These are phyloP conservation scores for Esox masquinongy DNA, from an alignment of 2,797 vertebrate species.

Conservation along the genomic window DNA sequence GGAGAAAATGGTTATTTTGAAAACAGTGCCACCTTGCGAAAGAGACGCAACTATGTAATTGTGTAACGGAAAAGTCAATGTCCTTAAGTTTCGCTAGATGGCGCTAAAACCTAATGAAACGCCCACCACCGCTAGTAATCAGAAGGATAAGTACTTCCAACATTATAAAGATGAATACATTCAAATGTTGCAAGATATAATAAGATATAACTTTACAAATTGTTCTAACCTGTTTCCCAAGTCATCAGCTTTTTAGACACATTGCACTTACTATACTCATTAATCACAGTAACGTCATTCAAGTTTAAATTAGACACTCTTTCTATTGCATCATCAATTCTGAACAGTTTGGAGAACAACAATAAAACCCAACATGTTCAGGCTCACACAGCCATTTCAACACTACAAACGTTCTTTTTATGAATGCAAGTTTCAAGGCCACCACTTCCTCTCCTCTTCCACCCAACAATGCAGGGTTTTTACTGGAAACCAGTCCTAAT, in stretches of 20 bases:
- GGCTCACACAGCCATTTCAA: conserved; percentile 11
- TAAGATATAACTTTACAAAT: not conserved
- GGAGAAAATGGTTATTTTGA: not conserved
- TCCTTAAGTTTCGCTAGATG: conserved; percentile 43
- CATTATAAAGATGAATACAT: not conserved
- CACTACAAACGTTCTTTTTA: conserved; percentile 31
- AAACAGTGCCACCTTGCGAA: conserved; percentile 5
- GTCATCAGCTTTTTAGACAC: not conserved
- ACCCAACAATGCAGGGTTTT: conserved; percentile 62
- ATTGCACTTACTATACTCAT: not conserved
- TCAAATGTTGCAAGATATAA: not conserved
- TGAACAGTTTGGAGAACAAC: not conserved
- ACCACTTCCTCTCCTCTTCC: conserved; percentile 77
- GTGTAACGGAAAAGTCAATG: not conserved
- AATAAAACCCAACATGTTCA: conserved; percentile 13
- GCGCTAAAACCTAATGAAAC: conserved; percentile 3
- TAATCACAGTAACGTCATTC: not conserved
- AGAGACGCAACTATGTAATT: conserved; percentile 26
- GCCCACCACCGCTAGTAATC: not conserved
- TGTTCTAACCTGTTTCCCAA: not conserved
- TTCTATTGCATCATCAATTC: not conserved
- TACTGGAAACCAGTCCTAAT: conserved; percentile 76
- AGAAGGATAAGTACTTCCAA: not conserved
- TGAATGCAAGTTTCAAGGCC: conserved; percentile 64
- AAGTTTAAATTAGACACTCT: not conserved